These are phyloP conservation scores for Pegea sp. DNA, from an alignment of 23 tunicate species.

Conservation along the genomic window DNA sequence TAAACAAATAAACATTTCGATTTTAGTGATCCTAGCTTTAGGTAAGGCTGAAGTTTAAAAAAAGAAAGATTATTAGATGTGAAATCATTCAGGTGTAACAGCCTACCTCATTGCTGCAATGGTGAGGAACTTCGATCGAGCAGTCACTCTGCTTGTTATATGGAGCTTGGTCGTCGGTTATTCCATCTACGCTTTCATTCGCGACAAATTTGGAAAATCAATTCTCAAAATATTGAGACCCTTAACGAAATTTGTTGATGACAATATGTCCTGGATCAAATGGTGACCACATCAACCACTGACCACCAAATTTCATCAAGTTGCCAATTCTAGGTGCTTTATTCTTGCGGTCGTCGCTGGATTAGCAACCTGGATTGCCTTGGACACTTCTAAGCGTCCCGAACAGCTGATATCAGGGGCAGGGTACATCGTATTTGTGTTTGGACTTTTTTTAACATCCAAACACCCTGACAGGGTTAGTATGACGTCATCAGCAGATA, in stretches of 20 bases:
- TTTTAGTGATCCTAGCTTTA: too few relatives aligned
- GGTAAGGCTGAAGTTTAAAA: too few relatives aligned
- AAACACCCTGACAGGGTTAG: conserved; percentile 55
- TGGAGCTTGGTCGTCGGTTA: conserved; percentile 43
- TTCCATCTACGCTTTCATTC: conserved; percentile 47
- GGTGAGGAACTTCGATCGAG: conserved; percentile 24
- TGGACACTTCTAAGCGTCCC: conserved; percentile 68
- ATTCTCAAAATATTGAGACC: conserved; percentile 15
- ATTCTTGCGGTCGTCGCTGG: conserved; percentile 27
- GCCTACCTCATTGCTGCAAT: conserved; percentile 33
- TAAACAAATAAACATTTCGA: too few relatives aligned
- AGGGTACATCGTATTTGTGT: conserved; percentile 61
- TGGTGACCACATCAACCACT: conserved; percentile 14
- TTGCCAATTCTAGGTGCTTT: conserved; percentile 57
- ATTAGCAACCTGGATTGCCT: conserved; percentile 51
- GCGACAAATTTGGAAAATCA: conserved; percentile 39
- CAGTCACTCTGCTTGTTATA: conserved; percentile 42
- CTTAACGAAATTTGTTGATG: background rate
- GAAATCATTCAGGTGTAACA: conserved; percentile 36
- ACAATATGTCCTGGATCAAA: conserved; percentile 53
- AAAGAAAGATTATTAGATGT: too few relatives aligned
- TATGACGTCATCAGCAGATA: background rate
- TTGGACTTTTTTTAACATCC: conserved; percentile 42
- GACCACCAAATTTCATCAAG: too few relatives aligned
- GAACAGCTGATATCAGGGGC: conserved; percentile 62